These are phyloP conservation scores for Syrmaticus mikado DNA, from an alignment of 2,113 vertebrate genomes.

Conservation along the genomic window DNA sequence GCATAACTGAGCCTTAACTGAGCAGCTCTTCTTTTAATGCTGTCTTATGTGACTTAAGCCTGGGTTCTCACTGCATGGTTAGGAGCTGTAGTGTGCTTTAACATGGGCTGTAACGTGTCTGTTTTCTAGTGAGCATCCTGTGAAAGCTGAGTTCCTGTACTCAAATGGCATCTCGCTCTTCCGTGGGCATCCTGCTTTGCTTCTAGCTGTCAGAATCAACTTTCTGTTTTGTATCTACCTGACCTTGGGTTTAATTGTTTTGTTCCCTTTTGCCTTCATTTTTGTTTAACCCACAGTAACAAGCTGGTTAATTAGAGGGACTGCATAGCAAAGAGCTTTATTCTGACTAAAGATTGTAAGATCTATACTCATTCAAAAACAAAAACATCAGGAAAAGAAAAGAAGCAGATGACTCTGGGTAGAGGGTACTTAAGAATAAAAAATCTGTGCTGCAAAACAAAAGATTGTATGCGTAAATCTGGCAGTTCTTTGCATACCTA, in stretches of 20 bases:
- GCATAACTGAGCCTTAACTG: background rate
- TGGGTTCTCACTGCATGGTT: fast-evolving
- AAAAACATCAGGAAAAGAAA: background rate
- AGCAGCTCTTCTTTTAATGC: background rate
- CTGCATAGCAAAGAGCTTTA: background rate
- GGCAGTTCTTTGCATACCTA: background rate
- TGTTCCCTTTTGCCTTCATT: background rate
- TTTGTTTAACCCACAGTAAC: background rate
- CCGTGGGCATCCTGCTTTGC: fast-evolving
- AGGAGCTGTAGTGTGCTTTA: background rate
- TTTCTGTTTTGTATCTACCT: background rate
- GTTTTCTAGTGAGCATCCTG: background rate
- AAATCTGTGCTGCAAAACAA: background rate
- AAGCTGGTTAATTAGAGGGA: background rate
- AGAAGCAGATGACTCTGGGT: background rate
- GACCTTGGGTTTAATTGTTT: background rate
- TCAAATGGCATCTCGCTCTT: background rate
- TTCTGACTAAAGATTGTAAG: background rate
- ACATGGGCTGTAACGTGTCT: fast-evolving
- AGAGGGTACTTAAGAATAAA: background rate
- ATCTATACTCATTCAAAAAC: background rate
- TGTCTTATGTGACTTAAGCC: no score
- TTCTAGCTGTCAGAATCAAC: background rate
- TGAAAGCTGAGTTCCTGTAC: background rate
- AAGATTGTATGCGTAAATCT: background rate